Base-by-base conservation (phyloP, 2,888 invertebrate genomes). In the Ethmia dodecea region DNA sequence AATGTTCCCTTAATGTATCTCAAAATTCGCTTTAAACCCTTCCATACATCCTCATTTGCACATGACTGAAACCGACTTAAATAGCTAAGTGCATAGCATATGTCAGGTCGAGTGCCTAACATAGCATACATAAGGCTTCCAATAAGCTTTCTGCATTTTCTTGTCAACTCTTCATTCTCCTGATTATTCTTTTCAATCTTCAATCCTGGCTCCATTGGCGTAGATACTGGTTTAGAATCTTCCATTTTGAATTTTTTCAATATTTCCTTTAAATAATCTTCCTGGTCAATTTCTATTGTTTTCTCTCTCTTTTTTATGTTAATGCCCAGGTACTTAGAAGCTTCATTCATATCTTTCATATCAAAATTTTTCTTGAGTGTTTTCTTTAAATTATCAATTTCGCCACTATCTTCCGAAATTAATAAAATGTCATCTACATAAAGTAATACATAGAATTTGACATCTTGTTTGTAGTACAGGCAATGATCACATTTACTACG, bases 101-200 rank as follows among this genome's bases (percentile, higher is more conserved):
- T 20, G 13, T 40, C 40, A 18, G 38, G 37, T 15, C 31, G 11
- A n/a, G 37, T 35, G 12, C 37, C 32, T 20, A 27, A 25, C 31
- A 33, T 31, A 11, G 33, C 35, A 31, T 41, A 42, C 38, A 42
- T 34, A 5, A 39, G 12, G 18, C 29, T 32, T 20, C 39, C 39
- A 28, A 37, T 35, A 11, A 34, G 6, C 9, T 22, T 13, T 16
- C 31, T 38, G 22, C 35, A 35, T 14, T 12, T 34, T 10, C 10
- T 31, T n/a, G 4, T 11, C n/a, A 38, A 10, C 3, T 28, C 27
- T 24, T 11, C 9, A 24, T 34, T 18, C 2, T 15, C 9, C 10
- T 14, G 2, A 16, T 14, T 16, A 5, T 27, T 20, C 5, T 12
- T 6, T 9, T 24, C 9, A 16, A 30, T 14, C 14, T 26, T 15